Conservation (phyloP, 2,797 vertebrate species). For the Phoebastria nigripes region DNA sequence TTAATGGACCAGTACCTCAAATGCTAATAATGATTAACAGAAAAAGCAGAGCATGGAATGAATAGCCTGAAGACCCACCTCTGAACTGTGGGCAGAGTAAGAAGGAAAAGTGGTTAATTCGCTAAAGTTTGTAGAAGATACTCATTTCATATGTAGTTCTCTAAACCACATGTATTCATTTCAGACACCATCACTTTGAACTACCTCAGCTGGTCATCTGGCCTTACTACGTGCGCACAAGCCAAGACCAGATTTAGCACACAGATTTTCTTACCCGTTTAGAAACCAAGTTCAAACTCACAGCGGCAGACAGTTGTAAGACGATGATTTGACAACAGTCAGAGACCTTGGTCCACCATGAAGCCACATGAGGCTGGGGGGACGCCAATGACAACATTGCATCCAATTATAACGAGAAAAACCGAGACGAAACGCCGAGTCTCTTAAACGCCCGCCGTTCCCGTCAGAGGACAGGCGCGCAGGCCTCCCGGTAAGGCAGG, state of each 20-base stretch:
- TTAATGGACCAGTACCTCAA: neutral
- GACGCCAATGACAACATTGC: rapidly evolving
- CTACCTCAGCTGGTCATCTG: neutral
- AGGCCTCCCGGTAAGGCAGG: neutral
- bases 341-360: neutral
- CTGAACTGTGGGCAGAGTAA: neutral
- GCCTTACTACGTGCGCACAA: rapidly evolving
- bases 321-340: rapidly evolving
- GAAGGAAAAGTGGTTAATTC: neutral
- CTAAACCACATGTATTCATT: neutral
- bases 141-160: rapidly evolving
- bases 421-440: rapidly evolving
- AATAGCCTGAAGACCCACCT: neutral
- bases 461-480: neutral
- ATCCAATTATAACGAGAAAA: rapidly evolving
- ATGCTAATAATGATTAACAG: neutral
- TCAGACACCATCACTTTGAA: neutral
- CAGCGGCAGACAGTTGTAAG: too few species aligned
- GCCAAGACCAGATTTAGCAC: neutral
- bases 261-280: neutral
- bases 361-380: neutral
- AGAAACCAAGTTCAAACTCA: neutral
- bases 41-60: neutral
- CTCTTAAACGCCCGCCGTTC: rapidly evolving
- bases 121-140: neutral